Base-by-base conservation (phyloP, 2,797 vertebrate genomes). In the Triplophysa bombifrons region DNA sequence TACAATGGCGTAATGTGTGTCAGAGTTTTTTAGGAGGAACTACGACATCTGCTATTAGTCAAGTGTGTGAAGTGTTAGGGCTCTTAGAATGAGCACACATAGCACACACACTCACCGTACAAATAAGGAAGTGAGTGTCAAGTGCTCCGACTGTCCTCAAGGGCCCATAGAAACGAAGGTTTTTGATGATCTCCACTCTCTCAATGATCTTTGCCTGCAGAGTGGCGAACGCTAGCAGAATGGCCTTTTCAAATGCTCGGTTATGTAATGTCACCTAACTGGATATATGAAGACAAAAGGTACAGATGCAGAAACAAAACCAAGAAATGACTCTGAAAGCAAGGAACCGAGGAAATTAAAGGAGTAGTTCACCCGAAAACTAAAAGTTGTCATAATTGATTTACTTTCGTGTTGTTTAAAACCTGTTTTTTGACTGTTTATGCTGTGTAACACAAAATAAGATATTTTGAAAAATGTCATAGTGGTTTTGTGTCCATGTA, bases 111-210 rank as follows among this genome's bases (percentile, higher is more conserved):
- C 53, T 14, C 27, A 14, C 11, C 25, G 25, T 41, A 53, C 1
- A 19, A 17, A 63, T 6, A 55, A 30, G 9, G 58, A 63, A 4
- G 58, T 17, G 58, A 63, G 72, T 70, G 56, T 80, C 72, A 53
- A 72, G 72, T 56, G 53, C 55, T 66, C 12, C 53, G 25, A 50
- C 71, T 48, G 14, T 75, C 30, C 61, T 64, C 1, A 4, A 46
- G 61, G 81, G 58, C 16, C 27, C 56, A 46, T 55, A 74, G 19
- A 70, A 74, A 44, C 8, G 66, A 74, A 19, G 34, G 34, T 48
- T 34, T 55, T 56, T 76, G 66, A 81, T 71, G 66, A 71, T 73
- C 53, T 73, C 30, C 55, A 65, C 63, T 63, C 83, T 68, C 60
- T 76, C 82, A 5, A 14, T 60, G 4, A 65, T 75, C 41, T 63